Evolutionary conservation across 2,888 invertebrate species (phyloP).

Genomic region (Andrena praecox): DNA sequence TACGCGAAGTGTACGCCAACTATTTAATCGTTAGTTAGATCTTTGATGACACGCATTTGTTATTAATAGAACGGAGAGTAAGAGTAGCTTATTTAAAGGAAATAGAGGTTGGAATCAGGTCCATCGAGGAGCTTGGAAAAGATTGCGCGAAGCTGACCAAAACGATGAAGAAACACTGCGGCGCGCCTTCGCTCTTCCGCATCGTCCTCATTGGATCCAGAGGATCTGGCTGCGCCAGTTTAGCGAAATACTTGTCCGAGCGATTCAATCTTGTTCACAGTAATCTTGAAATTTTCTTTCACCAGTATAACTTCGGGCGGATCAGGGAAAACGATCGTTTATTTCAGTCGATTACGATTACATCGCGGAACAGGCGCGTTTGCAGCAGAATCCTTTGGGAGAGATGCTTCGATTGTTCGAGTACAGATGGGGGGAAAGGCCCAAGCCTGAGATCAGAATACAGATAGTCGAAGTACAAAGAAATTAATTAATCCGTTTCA

Average conservation of each 20-base stretch:
- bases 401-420: conserved; percentile 69
- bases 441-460: conserved; percentile 70
- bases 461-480: conserved; percentile 75
- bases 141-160: conserved; percentile 82
- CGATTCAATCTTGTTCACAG: conserved; percentile 87
- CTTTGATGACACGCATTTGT: too few relatives aligned
- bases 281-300: conserved; percentile 66
- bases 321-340: neutral
- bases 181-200: conserved; percentile 87
- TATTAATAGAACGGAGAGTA: too few relatives aligned
- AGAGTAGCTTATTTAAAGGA: conserved; percentile 75
- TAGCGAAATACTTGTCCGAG: conserved; percentile 86
- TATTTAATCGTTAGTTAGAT: conserved; percentile 76
- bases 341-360: conserved; percentile 87
- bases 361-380: conserved; percentile 86
- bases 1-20: conserved; percentile 83
- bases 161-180: conserved; percentile 78
- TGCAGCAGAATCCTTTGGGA: conserved; percentile 77
- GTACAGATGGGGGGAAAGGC: conserved; percentile 60
- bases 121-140: conserved; percentile 81
- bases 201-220: conserved; percentile 87
- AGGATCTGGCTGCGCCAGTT: conserved; percentile 87
- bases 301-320: neutral
- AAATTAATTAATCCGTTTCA: neutral
- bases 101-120: conserved; percentile 80